phyloP scores from a whole-genome alignment of 2,113 vertebrate genomes.

The Leptosomus discolor region DNA sequence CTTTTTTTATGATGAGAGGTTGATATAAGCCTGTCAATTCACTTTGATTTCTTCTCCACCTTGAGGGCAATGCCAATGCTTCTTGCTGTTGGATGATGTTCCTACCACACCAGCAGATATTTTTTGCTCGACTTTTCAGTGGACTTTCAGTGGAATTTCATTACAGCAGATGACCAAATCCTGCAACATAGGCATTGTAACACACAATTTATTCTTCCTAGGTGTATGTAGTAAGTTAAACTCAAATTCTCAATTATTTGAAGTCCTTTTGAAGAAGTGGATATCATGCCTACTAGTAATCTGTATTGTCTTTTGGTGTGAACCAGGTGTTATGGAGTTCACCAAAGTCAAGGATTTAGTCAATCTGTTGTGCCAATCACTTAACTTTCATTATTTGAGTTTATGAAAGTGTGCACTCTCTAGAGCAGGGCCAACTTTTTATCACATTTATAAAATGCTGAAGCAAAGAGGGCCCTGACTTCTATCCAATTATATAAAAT shows the following conservation, averaged over 20 bases:
- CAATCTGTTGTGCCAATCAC: background rate
- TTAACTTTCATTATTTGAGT: background rate
- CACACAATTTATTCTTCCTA: background rate
- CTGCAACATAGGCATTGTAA: background rate
- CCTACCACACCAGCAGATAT: background rate
- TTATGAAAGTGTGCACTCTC: background rate
- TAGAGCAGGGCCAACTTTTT: background rate
- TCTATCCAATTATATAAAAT: background rate
- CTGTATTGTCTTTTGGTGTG: background rate
- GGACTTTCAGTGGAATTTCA: background rate
- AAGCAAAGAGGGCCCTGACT: background rate
- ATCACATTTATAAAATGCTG: background rate
- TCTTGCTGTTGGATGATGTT: background rate
- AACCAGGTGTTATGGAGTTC: background rate
- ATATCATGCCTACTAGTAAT: background rate
- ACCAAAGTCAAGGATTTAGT: background rate
- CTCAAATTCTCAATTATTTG: background rate
- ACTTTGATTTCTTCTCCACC: background rate
- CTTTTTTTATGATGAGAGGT: background rate
- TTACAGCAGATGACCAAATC: background rate
- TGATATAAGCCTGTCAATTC: conserved; percentile 20
- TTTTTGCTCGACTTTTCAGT: background rate
- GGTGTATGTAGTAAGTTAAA: background rate
- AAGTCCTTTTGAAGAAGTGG: background rate
- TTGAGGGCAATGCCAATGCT: background rate